Evolutionary conservation across 2,113 vertebrate genomes (phyloP).

Genomic region (Nanorana parkeri): DNA sequence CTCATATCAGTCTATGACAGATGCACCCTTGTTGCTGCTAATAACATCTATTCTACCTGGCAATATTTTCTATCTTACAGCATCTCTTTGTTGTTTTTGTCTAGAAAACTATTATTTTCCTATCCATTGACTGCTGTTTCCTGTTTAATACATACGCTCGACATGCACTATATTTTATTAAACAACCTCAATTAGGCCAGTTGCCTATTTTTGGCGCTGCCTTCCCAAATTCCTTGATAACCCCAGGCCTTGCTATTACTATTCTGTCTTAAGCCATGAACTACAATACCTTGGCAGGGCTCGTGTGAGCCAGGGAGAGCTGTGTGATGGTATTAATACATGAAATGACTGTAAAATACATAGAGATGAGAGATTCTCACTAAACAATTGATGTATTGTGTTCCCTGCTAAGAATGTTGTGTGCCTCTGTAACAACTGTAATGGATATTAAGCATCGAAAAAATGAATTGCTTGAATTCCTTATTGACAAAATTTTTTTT

Average conservation of each 20-base stretch:
- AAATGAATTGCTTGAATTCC: too few relatives aligned
- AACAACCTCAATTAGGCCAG: neutral
- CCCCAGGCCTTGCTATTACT: neutral
- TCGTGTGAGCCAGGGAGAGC: neutral
- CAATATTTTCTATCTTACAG: too few relatives aligned
- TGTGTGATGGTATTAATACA: neutral
- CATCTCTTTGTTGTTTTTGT: too few relatives aligned
- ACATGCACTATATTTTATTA: neutral
- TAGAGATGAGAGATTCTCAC: neutral
- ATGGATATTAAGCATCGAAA: too few relatives aligned
- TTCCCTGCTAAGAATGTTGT: neutral
- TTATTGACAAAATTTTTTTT: too few relatives aligned
- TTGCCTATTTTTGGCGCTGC: neutral
- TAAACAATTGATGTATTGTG: neutral
- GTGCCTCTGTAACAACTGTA: neutral
- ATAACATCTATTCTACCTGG: too few relatives aligned
- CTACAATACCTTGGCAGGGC: neutral
- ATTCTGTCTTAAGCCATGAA: neutral
- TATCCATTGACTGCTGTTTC: neutral
- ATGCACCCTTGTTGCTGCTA: too few relatives aligned
- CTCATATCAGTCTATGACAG: too few relatives aligned
- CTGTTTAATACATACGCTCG: neutral
- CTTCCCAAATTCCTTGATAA: neutral
- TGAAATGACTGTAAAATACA: conserved; percentile 1
- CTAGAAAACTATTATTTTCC: too few relatives aligned